Evolutionary conservation across 37 sponge, comb jelly and placozoan genomes (phyloP), one percentile per base, ranked within the genome.

Genomic region (Geodia barretti): DNA sequence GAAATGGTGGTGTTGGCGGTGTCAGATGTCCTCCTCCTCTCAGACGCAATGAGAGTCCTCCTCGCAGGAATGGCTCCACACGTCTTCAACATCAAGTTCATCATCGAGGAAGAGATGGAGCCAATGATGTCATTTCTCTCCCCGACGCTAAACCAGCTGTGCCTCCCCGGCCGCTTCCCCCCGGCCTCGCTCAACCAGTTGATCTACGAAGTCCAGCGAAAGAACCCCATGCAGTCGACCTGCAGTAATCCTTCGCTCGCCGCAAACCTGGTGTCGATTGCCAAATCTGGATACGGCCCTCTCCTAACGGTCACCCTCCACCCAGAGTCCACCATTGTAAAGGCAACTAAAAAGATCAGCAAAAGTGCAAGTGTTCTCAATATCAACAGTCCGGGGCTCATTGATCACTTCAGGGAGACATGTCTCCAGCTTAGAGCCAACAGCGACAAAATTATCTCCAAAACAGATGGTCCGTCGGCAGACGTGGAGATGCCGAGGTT

Each of bases 1-100:
- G 87, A 86, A 38, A 19, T 86, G 4, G 34, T 79, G 32, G 80
- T 79, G 35, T 47, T 79, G 7, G 60, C 47, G 14, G 38, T 66
- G 34, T 67, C 80, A n/a, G 61, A 42, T 32, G 64, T 42, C 21
- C 74, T 86, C 25, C 23, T 19, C 25, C 74, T 86, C 4, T 5
- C 26, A n/a, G 75, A 86, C 34, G 75, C 65, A 19, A 19, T 85
- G 29, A 25, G 33, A 19, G 5, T 85, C 8, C 31, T 85, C 1
- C 72, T 74, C 58, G 28, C 63, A 17, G 54, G 54, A 47, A 47
- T 47, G 54, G 54, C 54, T 17, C 54, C 54, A 47, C 7, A 47
- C 14, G 54, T 47, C 7, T 47, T 47, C 54, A 47, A 47, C 54
- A 47, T 47, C 54, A 47, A 14, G 54, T 47, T 47, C 54, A 47